phyloP scores from a whole-genome alignment of 2,113 vertebrate genomes.

The Cryptomyrus ogoouensis region DNA sequence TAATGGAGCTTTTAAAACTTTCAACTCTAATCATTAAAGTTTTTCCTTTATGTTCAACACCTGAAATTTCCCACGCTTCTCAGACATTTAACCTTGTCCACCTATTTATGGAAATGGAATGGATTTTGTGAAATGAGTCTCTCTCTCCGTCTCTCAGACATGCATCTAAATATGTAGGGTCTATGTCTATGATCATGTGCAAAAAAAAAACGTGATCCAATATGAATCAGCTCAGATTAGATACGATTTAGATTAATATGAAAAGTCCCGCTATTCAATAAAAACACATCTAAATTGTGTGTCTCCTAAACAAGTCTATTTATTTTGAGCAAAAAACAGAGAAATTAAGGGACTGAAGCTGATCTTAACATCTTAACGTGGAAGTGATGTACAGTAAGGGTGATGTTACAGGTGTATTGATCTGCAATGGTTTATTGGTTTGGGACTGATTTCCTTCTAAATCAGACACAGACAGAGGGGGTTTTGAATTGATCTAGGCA shows the following conservation, averaged over 20 bases:
- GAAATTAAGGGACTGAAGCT: neutral
- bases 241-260: no score
- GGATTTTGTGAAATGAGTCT: no score
- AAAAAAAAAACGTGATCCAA: no score
- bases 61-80: no score
- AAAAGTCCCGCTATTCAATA: neutral
- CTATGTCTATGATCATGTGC: no score
- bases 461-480: neutral
- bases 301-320: neutral
- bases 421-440: neutral
- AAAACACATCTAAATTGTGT: neutral
- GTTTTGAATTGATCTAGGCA: neutral
- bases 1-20: neutral
- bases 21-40: no score
- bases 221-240: no score
- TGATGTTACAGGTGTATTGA: neutral
- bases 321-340: neutral
- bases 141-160: no score
- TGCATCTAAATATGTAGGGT: no score
- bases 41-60: no score
- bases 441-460: neutral
- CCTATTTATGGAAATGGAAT: no score
- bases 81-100: no score
- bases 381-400: neutral
- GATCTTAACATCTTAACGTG: neutral